These are phyloP conservation scores for Dinoponera quadriceps DNA, from an alignment of 1,140 invertebrate genomes.

Conservation along the genomic window DNA sequence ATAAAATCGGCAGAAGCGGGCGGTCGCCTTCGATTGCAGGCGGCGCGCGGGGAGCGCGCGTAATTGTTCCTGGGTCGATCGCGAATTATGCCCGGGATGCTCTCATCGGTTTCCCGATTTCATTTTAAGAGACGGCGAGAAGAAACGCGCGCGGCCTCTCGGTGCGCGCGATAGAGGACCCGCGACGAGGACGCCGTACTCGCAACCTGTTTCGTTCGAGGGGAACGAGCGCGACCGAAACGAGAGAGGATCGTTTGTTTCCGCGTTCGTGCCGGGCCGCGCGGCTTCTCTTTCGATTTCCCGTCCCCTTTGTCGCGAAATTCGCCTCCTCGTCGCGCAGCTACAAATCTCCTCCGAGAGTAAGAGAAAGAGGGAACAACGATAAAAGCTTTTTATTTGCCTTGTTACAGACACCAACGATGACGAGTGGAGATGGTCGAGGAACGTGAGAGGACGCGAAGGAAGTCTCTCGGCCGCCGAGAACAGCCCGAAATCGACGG, in stretches of 20 bases:
- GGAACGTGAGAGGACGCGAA: too few relatives aligned
- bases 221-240: constrained; percentile 28
- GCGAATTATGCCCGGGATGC: constrained; percentile 1
- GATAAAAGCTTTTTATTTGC: too few relatives aligned
- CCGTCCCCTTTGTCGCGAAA: neutral
- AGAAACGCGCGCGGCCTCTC: constrained; percentile 14
- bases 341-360: neutral
- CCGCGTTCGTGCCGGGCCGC: constrained; percentile 18
- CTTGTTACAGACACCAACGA: too few relatives aligned
- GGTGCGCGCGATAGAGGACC: constrained; percentile 25
- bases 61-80: constrained; percentile 36
- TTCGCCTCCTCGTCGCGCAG: neutral
- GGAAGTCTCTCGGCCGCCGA: too few relatives aligned
- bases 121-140: constrained; percentile 53
- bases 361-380: too few relatives aligned
- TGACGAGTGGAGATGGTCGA: too few relatives aligned
- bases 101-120: constrained; percentile 39
- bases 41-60: neutral
- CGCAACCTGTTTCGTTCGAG: constrained; percentile 55
- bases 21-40: neutral
- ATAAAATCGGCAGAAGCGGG: constrained; percentile 1
- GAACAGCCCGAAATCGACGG: too few relatives aligned
- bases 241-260: constrained; percentile 58
- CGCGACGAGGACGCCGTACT: constrained; percentile 4
- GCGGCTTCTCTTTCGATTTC: neutral